Conservation (phyloP, 2,113 vertebrate genomes). For the Spilogale gracilis region DNA sequence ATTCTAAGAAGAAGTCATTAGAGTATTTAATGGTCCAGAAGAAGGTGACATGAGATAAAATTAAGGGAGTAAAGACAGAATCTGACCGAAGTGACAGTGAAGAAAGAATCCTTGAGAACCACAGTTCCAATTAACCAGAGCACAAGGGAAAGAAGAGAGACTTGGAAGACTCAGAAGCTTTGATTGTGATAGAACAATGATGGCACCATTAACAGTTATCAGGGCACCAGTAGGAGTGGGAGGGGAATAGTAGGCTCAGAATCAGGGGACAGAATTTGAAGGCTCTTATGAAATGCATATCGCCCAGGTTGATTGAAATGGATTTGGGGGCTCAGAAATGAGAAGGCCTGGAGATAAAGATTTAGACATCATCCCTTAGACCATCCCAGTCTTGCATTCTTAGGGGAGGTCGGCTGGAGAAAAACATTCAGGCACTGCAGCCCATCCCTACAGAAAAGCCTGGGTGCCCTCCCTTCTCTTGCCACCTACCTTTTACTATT, state of each 20-base stretch:
- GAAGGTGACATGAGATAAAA: not conserved
- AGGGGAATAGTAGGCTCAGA: not conserved
- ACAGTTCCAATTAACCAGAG: not conserved
- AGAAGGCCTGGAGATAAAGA: not conserved
- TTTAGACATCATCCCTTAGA: not conserved
- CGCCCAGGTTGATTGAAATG: not conserved
- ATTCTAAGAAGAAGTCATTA: slow-evolving; percentile 1
- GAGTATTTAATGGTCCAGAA: not conserved
- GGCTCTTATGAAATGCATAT: not conserved
- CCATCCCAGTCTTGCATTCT: not conserved
- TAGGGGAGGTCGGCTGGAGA: not conserved
- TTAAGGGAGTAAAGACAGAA: not conserved
- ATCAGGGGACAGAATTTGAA: not conserved
- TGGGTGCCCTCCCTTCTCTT: not conserved
- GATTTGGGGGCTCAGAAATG: not conserved
- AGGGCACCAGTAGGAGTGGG: not conserved
- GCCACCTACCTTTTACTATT: not conserved
- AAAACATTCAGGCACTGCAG: rapidly evolving
- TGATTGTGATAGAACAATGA: not conserved
- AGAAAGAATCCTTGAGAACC: not conserved
- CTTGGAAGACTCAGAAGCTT: not conserved
- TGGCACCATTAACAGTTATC: not conserved
- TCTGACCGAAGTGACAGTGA: not conserved
- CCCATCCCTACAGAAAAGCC: rapidly evolving
- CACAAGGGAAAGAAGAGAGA: not conserved